These are phyloP conservation scores for Plagodis dolabraria DNA, from an alignment of 2,888 invertebrate genomes.

Conservation along the genomic window DNA sequence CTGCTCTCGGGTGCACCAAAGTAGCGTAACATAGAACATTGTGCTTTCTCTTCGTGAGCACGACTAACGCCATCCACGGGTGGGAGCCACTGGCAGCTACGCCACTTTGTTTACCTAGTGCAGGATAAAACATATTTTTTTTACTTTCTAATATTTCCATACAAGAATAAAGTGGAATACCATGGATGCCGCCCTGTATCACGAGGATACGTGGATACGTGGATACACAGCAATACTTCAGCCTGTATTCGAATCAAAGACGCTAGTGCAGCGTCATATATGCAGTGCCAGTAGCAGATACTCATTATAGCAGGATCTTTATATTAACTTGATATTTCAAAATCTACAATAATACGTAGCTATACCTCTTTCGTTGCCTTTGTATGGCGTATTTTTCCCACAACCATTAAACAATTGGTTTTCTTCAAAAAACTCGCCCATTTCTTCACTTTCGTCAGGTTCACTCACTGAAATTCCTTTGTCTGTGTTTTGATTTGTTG, in stretches of 20 bases:
- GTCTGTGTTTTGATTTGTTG: slow-evolving; percentile 49
- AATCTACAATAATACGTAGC: too few species aligned
- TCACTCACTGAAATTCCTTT: slow-evolving; percentile 40
- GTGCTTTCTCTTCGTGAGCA: slow-evolving; percentile 57
- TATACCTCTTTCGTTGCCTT: slow-evolving; percentile 20
- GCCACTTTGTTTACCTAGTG: slow-evolving; percentile 51
- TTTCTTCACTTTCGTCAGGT: slow-evolving; percentile 41
- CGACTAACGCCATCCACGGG: slow-evolving; percentile 70
- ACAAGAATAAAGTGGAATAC: too few species aligned
- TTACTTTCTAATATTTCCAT: too few species aligned
- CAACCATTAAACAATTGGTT: slow-evolving; percentile 59
- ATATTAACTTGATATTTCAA: too few species aligned
- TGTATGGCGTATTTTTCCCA: slow-evolving; percentile 50
- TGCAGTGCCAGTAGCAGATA: too few species aligned
- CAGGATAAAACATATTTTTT: slow-evolving; percentile 1
- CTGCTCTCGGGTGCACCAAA: slow-evolving; percentile 69
- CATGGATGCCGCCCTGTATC: too few species aligned
- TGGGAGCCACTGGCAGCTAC: slow-evolving; percentile 57
- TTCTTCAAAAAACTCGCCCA: slow-evolving; percentile 46
- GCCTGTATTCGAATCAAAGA: too few species aligned
- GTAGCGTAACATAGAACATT: slow-evolving; percentile 71
- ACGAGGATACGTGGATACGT: too few species aligned
- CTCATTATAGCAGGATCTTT: too few species aligned
- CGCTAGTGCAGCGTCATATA: too few species aligned
- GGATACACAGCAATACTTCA: too few species aligned